phyloP scores from a whole-genome alignment of 2,888 invertebrate genomes.

The Sipha maydis region DNA sequence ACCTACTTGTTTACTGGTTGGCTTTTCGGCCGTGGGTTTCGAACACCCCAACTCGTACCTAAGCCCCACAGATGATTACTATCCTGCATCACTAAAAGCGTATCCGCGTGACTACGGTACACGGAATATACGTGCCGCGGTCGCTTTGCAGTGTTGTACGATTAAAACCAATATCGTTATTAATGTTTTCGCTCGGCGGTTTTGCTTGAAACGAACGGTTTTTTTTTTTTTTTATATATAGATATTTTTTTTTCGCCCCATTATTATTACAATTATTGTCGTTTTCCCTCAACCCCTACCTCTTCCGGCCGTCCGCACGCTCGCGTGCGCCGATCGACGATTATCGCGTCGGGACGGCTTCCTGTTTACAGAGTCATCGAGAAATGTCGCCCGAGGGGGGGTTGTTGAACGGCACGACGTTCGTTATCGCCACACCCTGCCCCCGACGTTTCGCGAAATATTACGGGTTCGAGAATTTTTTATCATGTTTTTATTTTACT shows the following conservation, averaged over 20 bases:
- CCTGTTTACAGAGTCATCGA: neutral
- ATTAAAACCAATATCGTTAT: too few species aligned
- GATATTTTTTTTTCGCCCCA: neutral
- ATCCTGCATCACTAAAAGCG: too few species aligned
- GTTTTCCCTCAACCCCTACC: neutral
- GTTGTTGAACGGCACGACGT: neutral
- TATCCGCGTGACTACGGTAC: too few species aligned
- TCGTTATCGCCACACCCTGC: neutral
- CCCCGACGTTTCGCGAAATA: neutral
- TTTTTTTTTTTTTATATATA: too few species aligned
- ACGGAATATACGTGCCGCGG: too few species aligned
- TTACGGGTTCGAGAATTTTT: neutral
- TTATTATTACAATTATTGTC: neutral
- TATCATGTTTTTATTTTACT: neutral
- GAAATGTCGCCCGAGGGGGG: neutral
- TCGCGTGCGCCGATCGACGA: neutral
- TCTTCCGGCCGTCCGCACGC: neutral
- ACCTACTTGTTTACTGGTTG: too few species aligned
- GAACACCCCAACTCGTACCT: too few species aligned
- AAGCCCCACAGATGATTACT: too few species aligned
- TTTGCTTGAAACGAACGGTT: neutral
- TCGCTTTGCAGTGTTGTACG: too few species aligned
- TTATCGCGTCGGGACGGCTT: constrained; percentile 36
- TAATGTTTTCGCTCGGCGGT: neutral
- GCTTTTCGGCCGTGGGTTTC: too few species aligned